These are phyloP conservation scores for Jacana jacana DNA, from an alignment of 2,113 vertebrate species.

Conservation along the genomic window DNA sequence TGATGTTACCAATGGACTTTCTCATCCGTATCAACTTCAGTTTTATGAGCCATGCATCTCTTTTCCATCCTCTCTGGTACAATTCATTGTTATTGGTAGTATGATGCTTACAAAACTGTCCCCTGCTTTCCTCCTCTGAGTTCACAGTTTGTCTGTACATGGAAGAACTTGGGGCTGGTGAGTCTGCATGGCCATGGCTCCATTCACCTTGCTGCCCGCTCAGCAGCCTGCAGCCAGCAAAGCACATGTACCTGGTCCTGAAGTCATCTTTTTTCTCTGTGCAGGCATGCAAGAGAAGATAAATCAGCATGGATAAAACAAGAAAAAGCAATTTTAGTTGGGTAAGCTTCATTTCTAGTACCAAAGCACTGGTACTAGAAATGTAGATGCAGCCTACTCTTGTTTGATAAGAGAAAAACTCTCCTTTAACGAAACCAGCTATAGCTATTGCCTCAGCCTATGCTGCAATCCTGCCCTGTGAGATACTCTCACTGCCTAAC, in stretches of 20 bases:
- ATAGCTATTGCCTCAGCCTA: neutral
- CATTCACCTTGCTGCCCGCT: rapidly evolving
- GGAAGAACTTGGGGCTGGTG: neutral
- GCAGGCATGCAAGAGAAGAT: neutral
- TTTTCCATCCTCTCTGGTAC: neutral
- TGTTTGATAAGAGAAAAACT: neutral
- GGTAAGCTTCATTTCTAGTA: neutral
- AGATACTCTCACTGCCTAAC: neutral
- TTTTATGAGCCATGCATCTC: neutral
- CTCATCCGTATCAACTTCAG: neutral
- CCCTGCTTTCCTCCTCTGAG: neutral
- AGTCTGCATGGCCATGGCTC: neutral
- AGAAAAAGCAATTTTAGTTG: neutral
- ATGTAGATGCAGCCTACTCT: neutral
- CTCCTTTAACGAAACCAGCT: neutral
- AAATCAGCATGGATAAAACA: neutral
- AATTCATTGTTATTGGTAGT: neutral
- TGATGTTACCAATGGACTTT: neutral
- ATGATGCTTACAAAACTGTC: neutral
- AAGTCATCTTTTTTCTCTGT: neutral
- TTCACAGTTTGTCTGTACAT: neutral
- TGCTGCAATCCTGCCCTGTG: neutral
- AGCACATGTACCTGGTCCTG: neutral
- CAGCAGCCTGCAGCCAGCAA: neutral
- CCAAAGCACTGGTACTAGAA: neutral